Base-by-base conservation (phyloP, 2,888 invertebrate genomes). In the Ferdinandea cuprea region DNA sequence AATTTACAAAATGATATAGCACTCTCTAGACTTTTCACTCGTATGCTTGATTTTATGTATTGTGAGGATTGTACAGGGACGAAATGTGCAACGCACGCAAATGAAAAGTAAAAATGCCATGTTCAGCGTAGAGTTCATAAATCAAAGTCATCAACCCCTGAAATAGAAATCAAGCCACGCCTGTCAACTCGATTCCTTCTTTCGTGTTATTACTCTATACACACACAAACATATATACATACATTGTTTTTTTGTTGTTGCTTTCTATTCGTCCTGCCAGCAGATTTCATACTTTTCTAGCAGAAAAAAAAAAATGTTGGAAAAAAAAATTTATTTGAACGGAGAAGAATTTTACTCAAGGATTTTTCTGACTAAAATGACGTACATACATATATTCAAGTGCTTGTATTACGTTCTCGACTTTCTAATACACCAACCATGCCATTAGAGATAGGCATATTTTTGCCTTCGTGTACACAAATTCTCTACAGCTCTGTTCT, bases 101-200 rank as follows among this genome's bases (percentile, higher is more conserved):
- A 83, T 83, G 83, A 83, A 83, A 83, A 83, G 78, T 77, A 72
- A 83, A 83, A 83, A 77, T 83, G 83, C 78, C 83, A 83, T 83
- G 83, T 78, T 78, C 77, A 54, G 54, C 46, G 72, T 61, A 50
- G 78, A 68, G 78, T 78, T 83, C 83, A 83, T 83, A 83, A 83
- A 83, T 83, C 83, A 83, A 83, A 83, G 83, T 78, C 83, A 83
- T 83, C 78, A 83, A 83, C 83, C 83, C 85, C 85, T 85, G 76
- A 76, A 85, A 81, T 86, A 72, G 74, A 85, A 86, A 86, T 86
- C 86, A 86, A 86, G 86, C 86, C 86, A 86, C 86, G 86, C 86
- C 86, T 86, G 86, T 86, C 86, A 86, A 85, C 84, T 85, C 81
- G 85, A 85, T 85, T 85, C 78, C 68, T 85, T 80, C 48, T 76